Percentiles rank a stretch among this genome's conserved stretches.
phyloP scores from a whole-genome alignment of 2,888 invertebrate species.

The Eretmocerus hayati region DNA sequence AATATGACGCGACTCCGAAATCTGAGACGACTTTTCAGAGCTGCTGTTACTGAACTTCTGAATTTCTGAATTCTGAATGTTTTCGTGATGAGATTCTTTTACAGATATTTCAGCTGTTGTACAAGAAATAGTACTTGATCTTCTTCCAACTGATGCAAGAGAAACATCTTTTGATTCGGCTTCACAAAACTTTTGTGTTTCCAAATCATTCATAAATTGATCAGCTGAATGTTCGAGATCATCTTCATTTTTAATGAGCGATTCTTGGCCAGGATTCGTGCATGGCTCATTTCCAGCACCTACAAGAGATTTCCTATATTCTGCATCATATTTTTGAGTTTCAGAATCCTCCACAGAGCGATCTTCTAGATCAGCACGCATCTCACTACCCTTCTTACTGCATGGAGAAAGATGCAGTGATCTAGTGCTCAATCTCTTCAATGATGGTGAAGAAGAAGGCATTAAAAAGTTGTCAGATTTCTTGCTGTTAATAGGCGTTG shows the following conservation, averaged over 20 bases:
- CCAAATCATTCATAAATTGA: constrained; percentile 20
- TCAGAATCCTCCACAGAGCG: constrained; percentile 1
- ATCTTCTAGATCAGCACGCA: constrained; percentile 17
- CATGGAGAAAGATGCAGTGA: not conserved
- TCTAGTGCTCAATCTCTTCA: not conserved
- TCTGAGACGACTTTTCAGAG: no score
- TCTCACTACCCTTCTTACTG: not conserved
- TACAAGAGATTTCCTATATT: no score
- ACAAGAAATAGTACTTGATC: no score
- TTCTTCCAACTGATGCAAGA: no score
- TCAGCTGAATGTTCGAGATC: not conserved
- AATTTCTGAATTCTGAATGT: not conserved
- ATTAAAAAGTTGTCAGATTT: not conserved
- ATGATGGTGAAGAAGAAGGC: not conserved
- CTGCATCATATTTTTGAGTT: constrained; percentile 2
- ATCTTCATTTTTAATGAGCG: no score
- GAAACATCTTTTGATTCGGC: not conserved
- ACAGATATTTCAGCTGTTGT: no score
- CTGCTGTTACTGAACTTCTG: not conserved
- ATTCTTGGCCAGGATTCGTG: no score
- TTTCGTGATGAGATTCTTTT: no score
- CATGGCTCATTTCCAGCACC: no score
- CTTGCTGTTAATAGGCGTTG: not conserved
- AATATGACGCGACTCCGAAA: no score
- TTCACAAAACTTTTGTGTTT: constrained; percentile 20